Base-by-base conservation (phyloP, 2,113 vertebrate genomes). In the Phalacrocorax carbo region DNA sequence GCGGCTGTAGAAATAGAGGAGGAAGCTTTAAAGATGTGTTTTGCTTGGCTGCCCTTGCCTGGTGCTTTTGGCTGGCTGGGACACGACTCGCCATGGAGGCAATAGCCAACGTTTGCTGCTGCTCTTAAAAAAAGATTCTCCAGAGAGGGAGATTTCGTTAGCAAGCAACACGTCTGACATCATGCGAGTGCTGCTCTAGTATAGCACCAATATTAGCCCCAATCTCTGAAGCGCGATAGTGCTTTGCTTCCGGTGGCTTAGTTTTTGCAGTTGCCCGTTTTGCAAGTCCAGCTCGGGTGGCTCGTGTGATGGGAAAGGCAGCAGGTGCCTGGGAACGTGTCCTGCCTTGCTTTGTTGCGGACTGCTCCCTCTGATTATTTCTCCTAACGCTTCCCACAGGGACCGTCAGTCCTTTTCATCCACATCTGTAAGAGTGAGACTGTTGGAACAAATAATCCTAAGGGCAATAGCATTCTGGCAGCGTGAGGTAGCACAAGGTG, bases 41-140 rank as follows among this genome's bases (percentile, higher is more conserved):
- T 90, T 96, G n/a, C 42, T 97, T 97, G 96, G 95, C 88, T 0
- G 0, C 30, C 23, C 52, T 60, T 83, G 76, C 14, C 52, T 88
- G 82, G 38, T 95, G 72, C 61, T 94, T 94, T 96, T 96, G 94
- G 95, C 88, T 92, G 82, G 15, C 46, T 51, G 65, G 46, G 55
- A 78, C 13, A 36, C 0, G 7, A 71, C 93, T 92, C 7, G 7
- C 82, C 0, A 0, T 69, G 3, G 1, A 80, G 40, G 54, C 42
- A 94, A 57, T 36, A 73, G 22, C 64, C 93, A 94, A 10, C 75
- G 23, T 73, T 94, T 90, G 60, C 69, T 86, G 70, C 85, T 88
- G 51, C 71, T 88, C 60, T 5, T 42, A 12, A 64, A 79, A 72
- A 29, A 48, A 34, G 17, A 46, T 46, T 17, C 44, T 44, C 42